Percentiles rank a stretch among this genome's conserved stretches.
Conservation (phyloP, 2,888 invertebrate species). For the Autographa gamma region DNA sequence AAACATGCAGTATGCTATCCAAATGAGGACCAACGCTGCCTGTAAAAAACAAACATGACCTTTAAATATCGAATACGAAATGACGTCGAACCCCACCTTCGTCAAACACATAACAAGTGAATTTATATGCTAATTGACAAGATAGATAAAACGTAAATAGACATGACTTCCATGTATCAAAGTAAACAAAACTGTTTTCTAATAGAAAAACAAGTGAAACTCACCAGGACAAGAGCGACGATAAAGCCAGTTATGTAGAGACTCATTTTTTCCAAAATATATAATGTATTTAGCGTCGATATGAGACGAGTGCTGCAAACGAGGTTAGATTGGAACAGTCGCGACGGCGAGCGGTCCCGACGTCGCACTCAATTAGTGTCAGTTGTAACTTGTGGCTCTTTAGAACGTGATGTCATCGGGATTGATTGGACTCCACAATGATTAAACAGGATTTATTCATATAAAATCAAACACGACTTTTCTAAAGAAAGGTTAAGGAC, state of each 20-base stretch:
- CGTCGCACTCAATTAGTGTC: conserved; percentile 81
- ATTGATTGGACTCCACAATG: conserved; percentile 73
- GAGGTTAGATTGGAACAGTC: conserved; percentile 76
- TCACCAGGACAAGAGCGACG: conserved; percentile 80
- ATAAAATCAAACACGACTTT: conserved; percentile 39
- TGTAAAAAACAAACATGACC: conserved; percentile 58
- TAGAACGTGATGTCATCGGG: conserved; percentile 82
- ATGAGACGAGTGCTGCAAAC: conserved; percentile 75
- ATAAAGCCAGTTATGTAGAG: conserved; percentile 79
- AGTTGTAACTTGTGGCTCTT: conserved; percentile 73
- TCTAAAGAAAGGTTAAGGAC: conserved; percentile 45
- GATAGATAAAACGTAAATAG: neutral
- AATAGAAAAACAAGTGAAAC: conserved; percentile 50
- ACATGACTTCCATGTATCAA: neutral
- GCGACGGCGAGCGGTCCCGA: conserved; percentile 66
- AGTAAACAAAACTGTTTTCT: neutral
- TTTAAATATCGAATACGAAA: neutral
- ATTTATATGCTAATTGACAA: neutral
- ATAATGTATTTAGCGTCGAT: conserved; percentile 49
- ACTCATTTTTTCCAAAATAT: conserved; percentile 73
- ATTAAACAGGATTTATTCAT: conserved; percentile 66
- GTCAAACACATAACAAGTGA: conserved; percentile 6
- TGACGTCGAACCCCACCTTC: conserved; percentile 16
- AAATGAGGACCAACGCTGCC: conserved; percentile 76
- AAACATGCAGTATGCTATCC: conserved; percentile 85